phyloP scores from a whole-genome alignment of 2,113 vertebrate genomes.

The Semicossyphus pulcher region DNA sequence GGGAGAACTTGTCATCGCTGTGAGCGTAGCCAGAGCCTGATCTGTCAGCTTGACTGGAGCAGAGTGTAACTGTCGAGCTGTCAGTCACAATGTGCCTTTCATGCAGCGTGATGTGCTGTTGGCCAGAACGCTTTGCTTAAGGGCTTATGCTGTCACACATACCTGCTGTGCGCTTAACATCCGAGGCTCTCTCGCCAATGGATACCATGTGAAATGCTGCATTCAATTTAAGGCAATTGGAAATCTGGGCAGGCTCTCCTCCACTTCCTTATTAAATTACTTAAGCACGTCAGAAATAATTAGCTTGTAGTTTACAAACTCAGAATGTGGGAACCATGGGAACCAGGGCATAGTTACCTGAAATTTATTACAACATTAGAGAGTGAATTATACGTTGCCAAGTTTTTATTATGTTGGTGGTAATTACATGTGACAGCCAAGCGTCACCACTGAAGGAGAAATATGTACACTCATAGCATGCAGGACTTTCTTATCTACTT shows the following conservation, averaged over 20 bases:
- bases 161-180: background rate
- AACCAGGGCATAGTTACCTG: too few species aligned
- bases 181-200: background rate
- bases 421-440: too few species aligned
- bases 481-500: too few species aligned
- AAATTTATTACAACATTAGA: background rate
- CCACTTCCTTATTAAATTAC: background rate
- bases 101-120: background rate
- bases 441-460: too few species aligned
- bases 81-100: constrained; percentile 12
- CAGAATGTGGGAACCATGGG: too few species aligned
- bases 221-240: background rate
- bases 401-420: too few species aligned
- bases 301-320: too few species aligned
- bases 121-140: background rate
- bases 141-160: constrained; percentile 6
- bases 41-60: constrained; percentile 10
- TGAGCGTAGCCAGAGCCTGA: background rate
- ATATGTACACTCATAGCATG: too few species aligned
- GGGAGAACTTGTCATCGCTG: background rate
- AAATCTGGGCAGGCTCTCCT: background rate
- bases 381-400: too few species aligned
- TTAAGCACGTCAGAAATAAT: too few species aligned
- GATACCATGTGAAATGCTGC: background rate
- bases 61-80: constrained; percentile 14